Evolutionary conservation across 1,140 invertebrate species (phyloP).

Genomic region (Lordiphosa mommai): DNA sequence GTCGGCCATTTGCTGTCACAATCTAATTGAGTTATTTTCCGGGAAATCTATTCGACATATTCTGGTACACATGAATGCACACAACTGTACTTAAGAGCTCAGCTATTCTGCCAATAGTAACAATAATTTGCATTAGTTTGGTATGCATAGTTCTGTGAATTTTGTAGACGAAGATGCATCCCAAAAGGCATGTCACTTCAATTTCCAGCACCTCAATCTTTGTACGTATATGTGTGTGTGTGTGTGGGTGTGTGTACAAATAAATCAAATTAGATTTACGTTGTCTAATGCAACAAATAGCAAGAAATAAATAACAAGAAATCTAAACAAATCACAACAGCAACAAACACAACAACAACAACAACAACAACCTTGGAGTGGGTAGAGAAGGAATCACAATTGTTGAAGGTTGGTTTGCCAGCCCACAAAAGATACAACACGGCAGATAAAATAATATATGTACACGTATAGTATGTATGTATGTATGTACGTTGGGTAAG

Average conservation of each 20-base stretch:
- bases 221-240: slow-evolving; percentile 13
- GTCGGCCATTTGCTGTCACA: too few species aligned
- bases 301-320: slow-evolving; percentile 72
- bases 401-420: slow-evolving; percentile 6
- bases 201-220: slow-evolving; percentile 6
- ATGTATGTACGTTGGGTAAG: neutral
- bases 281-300: slow-evolving; percentile 64
- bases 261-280: slow-evolving; percentile 73
- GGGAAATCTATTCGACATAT: too few species aligned
- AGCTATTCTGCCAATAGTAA: too few species aligned
- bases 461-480: too few species aligned
- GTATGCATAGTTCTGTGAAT: slow-evolving; percentile 39
- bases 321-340: slow-evolving; percentile 68
- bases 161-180: neutral
- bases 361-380: slow-evolving; percentile 4
- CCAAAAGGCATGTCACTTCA: slow-evolving; percentile 16
- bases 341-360: slow-evolving; percentile 30
- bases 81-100: too few species aligned
- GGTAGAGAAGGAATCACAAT: neutral
- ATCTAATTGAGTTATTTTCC: too few species aligned
- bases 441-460: slow-evolving; percentile 51
- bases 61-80: too few species aligned
- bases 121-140: slow-evolving; percentile 61
- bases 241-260: slow-evolving; percentile 30
- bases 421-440: slow-evolving; percentile 38